Evolutionary conservation across 2,888 invertebrate species (phyloP), one percentile per base, ranked within the genome.

Genomic region (Nymphalis c-album): DNA sequence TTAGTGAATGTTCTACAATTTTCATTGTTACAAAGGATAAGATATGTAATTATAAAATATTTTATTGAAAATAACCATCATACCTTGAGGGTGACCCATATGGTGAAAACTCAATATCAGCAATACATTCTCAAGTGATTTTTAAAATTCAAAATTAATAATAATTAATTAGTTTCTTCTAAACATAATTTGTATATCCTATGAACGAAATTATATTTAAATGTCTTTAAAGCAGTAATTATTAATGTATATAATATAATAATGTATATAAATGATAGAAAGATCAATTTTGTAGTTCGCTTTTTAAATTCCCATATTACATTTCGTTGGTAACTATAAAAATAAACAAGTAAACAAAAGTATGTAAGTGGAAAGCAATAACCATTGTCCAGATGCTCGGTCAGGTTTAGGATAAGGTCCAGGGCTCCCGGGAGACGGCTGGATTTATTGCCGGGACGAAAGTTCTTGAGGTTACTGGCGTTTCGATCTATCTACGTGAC

Each of bases 341-440:
- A 60, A 66, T 66, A 70, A 70, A 67, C 61, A 63, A 57, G 64
- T 68, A 50, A 59, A 26, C 59, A 60, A 60, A 65, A 68, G 68
- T 10, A 40, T 40, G 40, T 71, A 65, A 68, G 65, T 68, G 55
- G 55, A 63, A 70, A 67, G 48, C 63, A 64, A 68, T 69, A 62
- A 68, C 59, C 64, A 59, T 51, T 22, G 58, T 64, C 59, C 65
- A 60, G 65, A 65, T 60, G 60, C 60, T 55, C 60, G 46, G 31
- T 55, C 31, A 55, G 47, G 55, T 64, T 58, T 51, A 47, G 64
- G 64, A 61, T 65, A 60, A 60, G 70, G 65, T 67, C 55, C 63
- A 65, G 70, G 47, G 48, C 60, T 71, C 70, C 70, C 70, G 47
- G 60, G 68, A 57, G 68, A 65, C 35, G 26, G 47, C 60, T 62